These are phyloP conservation scores for Hirtodrosophila duncani DNA, from an alignment of 2,888 invertebrate species.

Conservation along the genomic window DNA sequence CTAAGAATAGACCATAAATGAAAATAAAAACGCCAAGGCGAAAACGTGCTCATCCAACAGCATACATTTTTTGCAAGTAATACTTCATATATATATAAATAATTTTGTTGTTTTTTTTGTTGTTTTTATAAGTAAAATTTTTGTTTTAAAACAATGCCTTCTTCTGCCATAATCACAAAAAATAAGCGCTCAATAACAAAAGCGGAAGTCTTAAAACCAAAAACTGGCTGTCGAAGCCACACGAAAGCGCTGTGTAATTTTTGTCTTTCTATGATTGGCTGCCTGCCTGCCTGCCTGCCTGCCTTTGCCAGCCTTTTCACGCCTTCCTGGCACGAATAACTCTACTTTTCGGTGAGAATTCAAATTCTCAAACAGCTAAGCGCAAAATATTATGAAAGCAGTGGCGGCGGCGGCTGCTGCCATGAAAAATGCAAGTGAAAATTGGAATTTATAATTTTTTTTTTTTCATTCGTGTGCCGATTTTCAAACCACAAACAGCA, in stretches of 20 bases:
- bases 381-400: conserved; percentile 67
- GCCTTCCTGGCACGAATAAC: conserved; percentile 68
- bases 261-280: conserved; percentile 44
- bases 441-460: conserved; percentile 70
- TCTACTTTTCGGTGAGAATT: conserved; percentile 50
- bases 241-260: conserved; percentile 68
- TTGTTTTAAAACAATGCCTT: conserved; percentile 27
- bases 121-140: conserved; percentile 44
- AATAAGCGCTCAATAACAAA: conserved; percentile 40
- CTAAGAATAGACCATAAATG: conserved; percentile 44
- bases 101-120: neutral
- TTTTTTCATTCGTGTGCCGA: conserved; percentile 63
- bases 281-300: conserved; percentile 10
- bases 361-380: conserved; percentile 51
- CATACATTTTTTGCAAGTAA: conserved; percentile 35
- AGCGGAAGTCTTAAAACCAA: conserved; percentile 56
- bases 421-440: conserved; percentile 65
- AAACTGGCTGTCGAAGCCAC: conserved; percentile 35
- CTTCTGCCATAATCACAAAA: conserved; percentile 25
- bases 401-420: conserved; percentile 21
- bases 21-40: conserved; percentile 38
- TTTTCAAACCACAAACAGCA: conserved; percentile 64
- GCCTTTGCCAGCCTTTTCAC: conserved; percentile 16
- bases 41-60: conserved; percentile 43
- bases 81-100: too few relatives aligned